Conservation (phyloP, 2,888 invertebrate genomes). For the Heliconius sara region DNA sequence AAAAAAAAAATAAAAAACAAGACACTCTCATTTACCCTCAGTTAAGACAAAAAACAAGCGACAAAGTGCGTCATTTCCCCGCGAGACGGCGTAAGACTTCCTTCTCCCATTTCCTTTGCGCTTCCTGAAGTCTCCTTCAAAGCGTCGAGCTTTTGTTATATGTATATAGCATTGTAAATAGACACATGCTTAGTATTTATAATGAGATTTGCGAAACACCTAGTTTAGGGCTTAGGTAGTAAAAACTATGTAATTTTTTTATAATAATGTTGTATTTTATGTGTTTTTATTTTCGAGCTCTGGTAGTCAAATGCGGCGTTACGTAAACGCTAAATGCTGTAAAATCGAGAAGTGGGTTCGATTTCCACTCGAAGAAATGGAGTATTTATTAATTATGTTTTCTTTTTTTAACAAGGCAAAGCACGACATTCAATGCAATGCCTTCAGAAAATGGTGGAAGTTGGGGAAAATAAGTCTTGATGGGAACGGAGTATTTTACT, state of each 20-base stretch:
- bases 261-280: background rate
- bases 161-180: constrained; percentile 3
- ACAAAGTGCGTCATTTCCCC: constrained; percentile 27
- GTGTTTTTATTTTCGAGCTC: no score
- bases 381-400: no score
- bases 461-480: no score
- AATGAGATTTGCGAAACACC: background rate
- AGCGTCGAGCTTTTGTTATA: constrained; percentile 6
- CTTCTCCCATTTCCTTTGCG: constrained; percentile 25
- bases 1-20: background rate
- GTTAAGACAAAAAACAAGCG: constrained; percentile 14
- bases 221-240: background rate
- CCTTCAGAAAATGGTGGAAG: no score
- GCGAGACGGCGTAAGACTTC: constrained; percentile 28
- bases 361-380: no score
- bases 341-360: no score
- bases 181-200: constrained; percentile 14
- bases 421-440: no score
- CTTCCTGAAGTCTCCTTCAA: constrained; percentile 21
- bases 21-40: background rate
- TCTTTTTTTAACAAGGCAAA: no score
- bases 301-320: no score
- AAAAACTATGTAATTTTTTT: background rate
- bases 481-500: no score
- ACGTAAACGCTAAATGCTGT: no score